Conservation (phyloP, 2,797 vertebrate genomes). For the Macropodus opercularis region DNA sequence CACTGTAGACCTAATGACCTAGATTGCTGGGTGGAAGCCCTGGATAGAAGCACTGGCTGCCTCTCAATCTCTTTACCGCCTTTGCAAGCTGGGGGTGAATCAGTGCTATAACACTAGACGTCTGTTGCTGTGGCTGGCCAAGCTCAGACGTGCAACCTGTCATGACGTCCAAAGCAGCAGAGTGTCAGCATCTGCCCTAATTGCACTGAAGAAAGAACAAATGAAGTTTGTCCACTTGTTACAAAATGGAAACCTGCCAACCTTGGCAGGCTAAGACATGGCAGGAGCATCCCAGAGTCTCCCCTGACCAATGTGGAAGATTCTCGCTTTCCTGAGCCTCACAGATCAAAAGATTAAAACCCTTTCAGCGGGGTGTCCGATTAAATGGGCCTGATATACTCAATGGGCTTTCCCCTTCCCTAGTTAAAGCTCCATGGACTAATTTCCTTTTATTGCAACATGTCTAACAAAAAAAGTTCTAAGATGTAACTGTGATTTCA, state of each 20-base stretch:
- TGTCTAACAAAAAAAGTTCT: neutral
- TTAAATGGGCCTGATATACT: slow-evolving; percentile 73
- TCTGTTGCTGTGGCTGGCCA: slow-evolving; percentile 8
- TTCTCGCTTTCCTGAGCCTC: slow-evolving; percentile 69
- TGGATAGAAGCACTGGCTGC: slow-evolving; percentile 43
- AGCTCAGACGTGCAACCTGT: slow-evolving; percentile 2
- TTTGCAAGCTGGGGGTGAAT: slow-evolving; percentile 36
- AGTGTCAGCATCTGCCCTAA: neutral
- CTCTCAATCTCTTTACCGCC: slow-evolving; percentile 59
- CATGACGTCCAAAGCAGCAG: neutral
- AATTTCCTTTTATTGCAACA: slow-evolving; percentile 7
- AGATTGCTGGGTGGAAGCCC: slow-evolving; percentile 68
- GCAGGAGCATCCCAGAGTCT: slow-evolving; percentile 34
- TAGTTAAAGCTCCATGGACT: slow-evolving; percentile 27
- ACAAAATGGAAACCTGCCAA: slow-evolving; percentile 13
- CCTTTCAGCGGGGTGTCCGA: slow-evolving; percentile 58
- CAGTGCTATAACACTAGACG: slow-evolving; percentile 33
- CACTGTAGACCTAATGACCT: slow-evolving; percentile 82
- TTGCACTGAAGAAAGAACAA: neutral
- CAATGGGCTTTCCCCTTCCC: slow-evolving; percentile 53
- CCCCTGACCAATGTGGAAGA: slow-evolving; percentile 47
- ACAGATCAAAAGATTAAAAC: slow-evolving; percentile 81
- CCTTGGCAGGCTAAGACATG: slow-evolving; percentile 23
- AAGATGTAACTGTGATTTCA: neutral
- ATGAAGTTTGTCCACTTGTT: slow-evolving; percentile 39